A percentile compares a stretch with the other conserved stretches of the same genome.
Evolutionary conservation across 2,797 vertebrate species (phyloP).

Genomic region (Betta splendens): DNA sequence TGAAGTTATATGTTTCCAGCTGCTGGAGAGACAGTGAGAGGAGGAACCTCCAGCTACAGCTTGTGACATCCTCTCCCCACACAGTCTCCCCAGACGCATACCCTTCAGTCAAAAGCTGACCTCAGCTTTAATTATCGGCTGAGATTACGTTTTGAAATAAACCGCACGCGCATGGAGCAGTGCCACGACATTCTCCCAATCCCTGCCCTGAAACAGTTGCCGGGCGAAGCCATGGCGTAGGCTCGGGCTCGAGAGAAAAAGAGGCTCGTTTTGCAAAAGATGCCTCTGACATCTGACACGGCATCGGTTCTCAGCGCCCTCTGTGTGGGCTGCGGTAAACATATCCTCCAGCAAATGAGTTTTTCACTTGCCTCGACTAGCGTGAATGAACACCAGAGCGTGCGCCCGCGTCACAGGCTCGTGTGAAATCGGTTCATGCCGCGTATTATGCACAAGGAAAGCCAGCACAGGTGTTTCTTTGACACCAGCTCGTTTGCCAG

Average conservation of each 20-base stretch:
- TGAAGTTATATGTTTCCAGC: background rate
- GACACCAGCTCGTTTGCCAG: constrained; percentile 53
- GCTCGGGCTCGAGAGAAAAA: constrained; percentile 14
- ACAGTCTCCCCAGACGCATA: constrained; percentile 32
- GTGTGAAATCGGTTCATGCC: background rate
- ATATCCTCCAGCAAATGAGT: constrained; percentile 11
- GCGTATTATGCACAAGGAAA: too few species aligned
- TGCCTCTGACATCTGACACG: constrained; percentile 24
- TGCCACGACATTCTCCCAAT: background rate
- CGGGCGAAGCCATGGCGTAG: constrained; percentile 14
- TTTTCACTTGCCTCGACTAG: constrained; percentile 47
- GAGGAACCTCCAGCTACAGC: constrained; percentile 7
- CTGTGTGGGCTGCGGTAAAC: constrained; percentile 28
- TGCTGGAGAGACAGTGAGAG: background rate
- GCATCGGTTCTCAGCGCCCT: constrained; percentile 1
- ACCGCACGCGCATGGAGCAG: constrained; percentile 41
- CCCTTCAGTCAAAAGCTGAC: constrained; percentile 32
- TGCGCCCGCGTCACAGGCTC: background rate
- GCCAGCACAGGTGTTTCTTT: constrained; percentile 16
- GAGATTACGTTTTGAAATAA: constrained; percentile 33
- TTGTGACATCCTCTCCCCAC: constrained; percentile 2
- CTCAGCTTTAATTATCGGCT: constrained; percentile 34
- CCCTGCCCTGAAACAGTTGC: constrained; percentile 36
- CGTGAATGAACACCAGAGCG: constrained; percentile 12
- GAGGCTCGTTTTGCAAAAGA: constrained; percentile 22